Base-by-base conservation (phyloP, 2,797 vertebrate species). In the Orestias chungarensis region DNA sequence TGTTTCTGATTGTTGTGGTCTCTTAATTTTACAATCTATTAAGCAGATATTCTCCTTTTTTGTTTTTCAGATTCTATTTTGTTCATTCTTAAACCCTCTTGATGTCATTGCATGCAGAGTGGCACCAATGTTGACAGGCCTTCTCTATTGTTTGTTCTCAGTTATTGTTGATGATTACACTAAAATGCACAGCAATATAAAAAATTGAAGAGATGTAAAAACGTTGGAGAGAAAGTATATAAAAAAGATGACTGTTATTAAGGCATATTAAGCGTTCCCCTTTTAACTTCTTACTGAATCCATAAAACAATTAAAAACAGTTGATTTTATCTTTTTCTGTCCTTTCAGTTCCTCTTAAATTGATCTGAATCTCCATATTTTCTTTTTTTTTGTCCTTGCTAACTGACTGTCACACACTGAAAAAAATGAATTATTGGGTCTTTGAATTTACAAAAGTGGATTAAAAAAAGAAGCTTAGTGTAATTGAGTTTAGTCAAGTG, bases 291-390 rank as follows among this genome's bases (percentile, higher is more conserved):
- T 70, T 43, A 38, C 70, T 4, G 3, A 6, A 14, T 12, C 74
- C 59, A 54, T 86, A 79, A 88, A 83, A 75, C 57, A 73, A 42
- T 66, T 65, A 20, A 59, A 72, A 68, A 42, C 15, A 75, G 62
- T 5, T 66, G 50, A 67, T 76, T 75, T 85, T 76, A 66, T 66
- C 11, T 12, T 42, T 74, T 42, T 72, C 23, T 42, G 1, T 50
- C 52, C 42, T 72, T 65, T 80, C 64, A 46, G 18, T 75, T 66
- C 73, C 68, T 71, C 81, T 81, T 83, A 29, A 68, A 25, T 3
- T 54, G 0, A 54, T 25, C 38, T 66, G 40, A 52, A 38, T 23
- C 49, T 66, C 38, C 65, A n/a, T n/a, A n/a, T n/a, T n/a, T n/a
- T 66, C 57, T 35, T 27, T 20, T 23, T 49, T n/a, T 40, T 3